A percentile compares a stretch with the other conserved stretches of the same genome.
phyloP scores from a whole-genome alignment of 2,888 invertebrate genomes.

The Neoaliturus tenellus region DNA sequence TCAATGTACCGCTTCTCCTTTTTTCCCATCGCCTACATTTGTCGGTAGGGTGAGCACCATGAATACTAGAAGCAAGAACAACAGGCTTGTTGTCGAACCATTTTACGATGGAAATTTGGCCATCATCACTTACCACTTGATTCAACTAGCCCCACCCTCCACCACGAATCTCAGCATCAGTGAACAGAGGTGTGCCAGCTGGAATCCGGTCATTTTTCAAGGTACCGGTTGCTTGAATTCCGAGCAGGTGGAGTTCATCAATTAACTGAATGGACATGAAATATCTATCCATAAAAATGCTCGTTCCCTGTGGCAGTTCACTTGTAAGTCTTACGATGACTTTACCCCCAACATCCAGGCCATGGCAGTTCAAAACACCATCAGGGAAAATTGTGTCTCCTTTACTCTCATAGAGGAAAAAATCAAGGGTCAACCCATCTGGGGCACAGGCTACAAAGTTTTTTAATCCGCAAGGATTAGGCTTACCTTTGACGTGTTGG shows the following conservation, averaged over 20 bases:
- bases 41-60: not conserved
- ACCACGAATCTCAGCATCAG: conserved; percentile 20
- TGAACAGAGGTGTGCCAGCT: not conserved
- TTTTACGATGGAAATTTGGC: conserved; percentile 12
- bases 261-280: conserved; percentile 52
- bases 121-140: not conserved
- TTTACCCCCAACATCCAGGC: conserved; percentile 21
- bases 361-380: not conserved
- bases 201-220: conserved; percentile 63
- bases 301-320: conserved; percentile 41
- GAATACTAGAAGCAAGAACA: conserved; percentile 17
- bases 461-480: conserved; percentile 68
- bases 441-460: conserved; percentile 67
- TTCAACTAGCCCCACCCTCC: not conserved
- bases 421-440: conserved; percentile 66
- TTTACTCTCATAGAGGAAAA: conserved; percentile 66
- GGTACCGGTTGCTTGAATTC: conserved; percentile 51
- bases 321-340: conserved; percentile 53
- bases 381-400: conserved; percentile 16
- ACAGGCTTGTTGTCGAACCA: conserved; percentile 53
- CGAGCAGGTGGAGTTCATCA: conserved; percentile 34
- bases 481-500: conserved; percentile 65
- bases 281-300: conserved; percentile 58
- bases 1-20: conserved; percentile 9
- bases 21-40: conserved; percentile 23